Evolutionary conservation across 2,888 invertebrate species (phyloP), one percentile per base, ranked within the genome.

Genomic region (Carpatolechia fugitivella): DNA sequence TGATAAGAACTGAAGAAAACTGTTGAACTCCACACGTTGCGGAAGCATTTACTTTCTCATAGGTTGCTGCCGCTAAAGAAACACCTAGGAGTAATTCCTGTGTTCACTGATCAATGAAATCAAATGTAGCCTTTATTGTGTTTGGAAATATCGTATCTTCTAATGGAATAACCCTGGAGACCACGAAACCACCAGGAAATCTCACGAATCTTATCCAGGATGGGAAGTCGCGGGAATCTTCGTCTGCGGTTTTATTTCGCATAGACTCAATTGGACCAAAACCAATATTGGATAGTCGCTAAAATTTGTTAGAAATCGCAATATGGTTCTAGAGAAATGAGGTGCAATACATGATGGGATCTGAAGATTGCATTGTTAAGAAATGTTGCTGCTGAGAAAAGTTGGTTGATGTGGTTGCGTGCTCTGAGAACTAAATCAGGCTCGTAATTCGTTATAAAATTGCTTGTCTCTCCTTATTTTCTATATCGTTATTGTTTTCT

Each of bases 121-220:
- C 31, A 31, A 10, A 31, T 31, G 7, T 31, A 10, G 31, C 31
- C 31, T n/a, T n/a, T n/a, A n/a, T n/a, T n/a, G 31, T 31, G 10
- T 31, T 5, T 31, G 7, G 35, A n/a, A 3, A 35, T 11, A 35
- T 35, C 35, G 35, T 4, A n/a, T 6, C 24, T 24, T 24, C 24
- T 6, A 24, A 24, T 24, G 6, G 6, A 24, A 24, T n/a, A n/a
- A n/a, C 24, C 29, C 78, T 78, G 73, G n/a, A 79, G 79, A 85
- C 88, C 87, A 80, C 85, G 77, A 85, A 88, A 85, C 86, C 80
- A 74, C 84, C 72, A 79, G 84, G 78, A 83, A 85, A 88, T 87
- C 85, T 83, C 78, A 70, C 71, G 66, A 66, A 86, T 85, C 87
- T 87, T 82, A 89, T 88, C 86, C 82, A 66, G 69, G 70, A 72